Conservation (phyloP, 2,797 vertebrate species). For the Enteromius treurensis region DNA sequence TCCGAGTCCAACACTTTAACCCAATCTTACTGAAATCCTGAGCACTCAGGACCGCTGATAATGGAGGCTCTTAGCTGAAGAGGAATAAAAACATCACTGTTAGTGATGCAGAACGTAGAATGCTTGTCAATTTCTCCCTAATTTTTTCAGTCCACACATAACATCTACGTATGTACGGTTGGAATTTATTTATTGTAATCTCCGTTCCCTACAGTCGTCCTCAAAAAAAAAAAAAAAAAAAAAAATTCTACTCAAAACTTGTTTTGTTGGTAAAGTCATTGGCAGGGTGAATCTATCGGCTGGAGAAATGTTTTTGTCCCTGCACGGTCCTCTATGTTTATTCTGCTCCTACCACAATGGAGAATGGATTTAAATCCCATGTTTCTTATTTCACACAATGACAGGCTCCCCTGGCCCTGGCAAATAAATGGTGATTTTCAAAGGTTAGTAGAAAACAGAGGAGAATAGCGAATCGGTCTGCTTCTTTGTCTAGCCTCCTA, state of each 20-base stretch:
- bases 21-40: constrained; percentile 29
- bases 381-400: constrained; percentile 66
- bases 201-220: not conserved
- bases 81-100: not conserved
- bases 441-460: constrained; percentile 37
- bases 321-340: not conserved
- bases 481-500: constrained; percentile 5
- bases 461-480: constrained; percentile 10
- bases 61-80: constrained; percentile 15
- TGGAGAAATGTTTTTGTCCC: constrained; percentile 26
- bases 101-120: constrained; percentile 13
- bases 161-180: not conserved
- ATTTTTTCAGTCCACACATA: not conserved
- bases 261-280: constrained; percentile 15
- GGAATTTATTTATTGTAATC: not conserved
- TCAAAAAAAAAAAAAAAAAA: not conserved
- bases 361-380: constrained; percentile 66
- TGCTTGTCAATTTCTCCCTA: not conserved
- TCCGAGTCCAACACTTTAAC: constrained; percentile 24
- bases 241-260: not conserved
- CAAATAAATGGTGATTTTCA: constrained; percentile 49
- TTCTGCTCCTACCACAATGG: constrained; percentile 53
- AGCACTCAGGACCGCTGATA: constrained; percentile 1
- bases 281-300: constrained; percentile 12
- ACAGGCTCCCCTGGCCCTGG: constrained; percentile 31